A percentile compares a stretch with the other conserved stretches of the same genome.
These are phyloP conservation scores for Scytalopus superciliaris DNA, from an alignment of 2,113 vertebrate species.

Conservation along the genomic window DNA sequence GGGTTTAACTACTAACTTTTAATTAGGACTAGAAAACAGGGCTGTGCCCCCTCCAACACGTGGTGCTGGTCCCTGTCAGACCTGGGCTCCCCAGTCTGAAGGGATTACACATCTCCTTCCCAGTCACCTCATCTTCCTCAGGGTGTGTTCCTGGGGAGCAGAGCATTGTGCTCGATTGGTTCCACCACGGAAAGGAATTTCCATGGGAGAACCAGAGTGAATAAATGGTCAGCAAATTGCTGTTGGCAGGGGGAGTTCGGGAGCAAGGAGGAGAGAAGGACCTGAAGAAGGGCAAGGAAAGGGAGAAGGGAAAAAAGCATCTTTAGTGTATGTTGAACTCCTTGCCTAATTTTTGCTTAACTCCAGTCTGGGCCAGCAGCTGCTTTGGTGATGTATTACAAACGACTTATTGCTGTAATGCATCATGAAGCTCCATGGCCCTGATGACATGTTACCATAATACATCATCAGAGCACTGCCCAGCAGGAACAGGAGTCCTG, in stretches of 20 bases:
- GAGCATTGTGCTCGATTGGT: not conserved
- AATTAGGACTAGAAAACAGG: not conserved
- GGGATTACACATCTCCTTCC: not conserved
- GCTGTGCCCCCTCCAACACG: not conserved
- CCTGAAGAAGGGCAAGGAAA: not conserved
- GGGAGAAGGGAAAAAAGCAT: not conserved
- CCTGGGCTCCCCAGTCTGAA: not conserved
- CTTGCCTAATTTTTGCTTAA: not conserved
- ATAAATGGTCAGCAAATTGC: conserved; percentile 39
- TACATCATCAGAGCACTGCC: conserved; percentile 71
- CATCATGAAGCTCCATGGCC: conserved; percentile 67
- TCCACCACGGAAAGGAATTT: conserved; percentile 45
- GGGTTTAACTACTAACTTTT: not conserved
- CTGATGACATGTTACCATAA: conserved; percentile 67
- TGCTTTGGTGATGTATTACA: conserved; percentile 66
- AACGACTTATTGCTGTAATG: conserved; percentile 71
- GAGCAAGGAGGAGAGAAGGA: not conserved
- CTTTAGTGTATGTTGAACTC: not conserved
- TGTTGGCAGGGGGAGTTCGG: not conserved
- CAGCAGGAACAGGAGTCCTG: conserved; percentile 65
- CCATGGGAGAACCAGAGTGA: conserved; percentile 8
- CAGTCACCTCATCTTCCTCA: not conserved
- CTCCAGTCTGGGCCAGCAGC: conserved; percentile 46
- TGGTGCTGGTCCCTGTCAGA: not conserved
- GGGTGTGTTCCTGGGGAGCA: not conserved